Evolutionary conservation across 2,888 invertebrate genomes (phyloP), one percentile per base, ranked within the genome.

Genomic region (Trichogramma evanescens): DNA sequence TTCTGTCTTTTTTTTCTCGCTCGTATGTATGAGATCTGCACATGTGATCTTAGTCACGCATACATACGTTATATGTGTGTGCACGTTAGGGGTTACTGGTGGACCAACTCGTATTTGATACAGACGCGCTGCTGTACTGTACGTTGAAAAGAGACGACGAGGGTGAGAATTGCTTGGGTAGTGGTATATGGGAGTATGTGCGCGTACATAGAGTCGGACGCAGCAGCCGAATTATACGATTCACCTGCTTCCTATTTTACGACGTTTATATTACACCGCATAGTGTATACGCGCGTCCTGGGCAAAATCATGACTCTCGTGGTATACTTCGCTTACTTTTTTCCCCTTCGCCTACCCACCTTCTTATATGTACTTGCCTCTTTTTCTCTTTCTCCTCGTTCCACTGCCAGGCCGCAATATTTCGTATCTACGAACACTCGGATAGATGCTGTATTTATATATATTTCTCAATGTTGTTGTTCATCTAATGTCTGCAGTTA

Each of bases 241-340:
- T 76, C 77, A 77, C 77, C 76, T 77, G 77, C 71, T 75, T 73
- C 77, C 76, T 76, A 76, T 75, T 77, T 77, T 77, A 77, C 74
- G 76, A 77, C 74, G 73, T 75, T 77, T 77, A 76, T 77, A 77
- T 77, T 76, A 74, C 75, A 71, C 69, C 67, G 67, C 65, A 66
- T 66, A 70, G 71, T 66, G 26, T 26, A 26, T 26, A 26, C 26
- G 26, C 26, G 26, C 26, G 26, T 26, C 26, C 26, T 26, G 26
- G 69, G 69, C 66, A 68, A 69, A 68, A 69, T 73, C 72, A 72
- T 72, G 71, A 70, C 69, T 70, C 64, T 67, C 66, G 65, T 63
- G 26, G 26, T 26, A 26, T 26, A 26, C 26, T 65, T 58, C 52
- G 9, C 59, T 57, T 52, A 38, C 45, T 54, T n/a, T 9, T 13